Evolutionary conservation across 2,797 vertebrate species (phyloP), one percentile per base, ranked within the genome.

Genomic region (Danio albolineatus): DNA sequence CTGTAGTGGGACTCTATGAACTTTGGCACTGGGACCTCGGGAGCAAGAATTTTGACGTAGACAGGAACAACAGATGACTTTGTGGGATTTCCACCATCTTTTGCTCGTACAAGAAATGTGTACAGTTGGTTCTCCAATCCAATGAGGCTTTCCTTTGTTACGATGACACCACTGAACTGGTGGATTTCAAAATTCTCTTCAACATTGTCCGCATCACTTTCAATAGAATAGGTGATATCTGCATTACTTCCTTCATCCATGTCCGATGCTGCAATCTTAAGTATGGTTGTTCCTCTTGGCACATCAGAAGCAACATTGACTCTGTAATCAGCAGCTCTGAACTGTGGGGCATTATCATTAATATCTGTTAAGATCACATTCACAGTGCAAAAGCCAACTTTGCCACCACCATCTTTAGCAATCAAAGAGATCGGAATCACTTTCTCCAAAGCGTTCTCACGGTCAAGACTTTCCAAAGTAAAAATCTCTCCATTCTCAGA

Each of bases 271-370:
- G 96, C 92, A 36, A 98, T 92, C 87, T 94, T 96, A 70, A 97
- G 64, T 66, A 99, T 94, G 0, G 95, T 95, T 8, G 96, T 96
- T 83, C 97, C 97, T 64, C 94, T 95, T 21, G 95, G 92, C 70
- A 92, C 94, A 60, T 92, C 91, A n/a, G 98, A 97, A 7, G 94
- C 93, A 4, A 98, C 92, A 61, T 95, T 96, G 44, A 95, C 95
- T 90, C 95, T 95, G 81, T 99, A 99, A 41, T 94, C 95, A 2
- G 91, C 90, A 72, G 96, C 96, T 85, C 96, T 95, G 85, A 99
- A 99, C n/a, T 97, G 96, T 12, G 98, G 98, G n/a, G 94, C 90
- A 6, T 99, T 99, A 85, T 99, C 98, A 74, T 99, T 99, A 88
- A 96, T 93, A 78, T 99, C 98, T 6, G 97, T 99, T 67, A 99